A percentile compares a stretch with the other conserved stretches of the same genome.
phyloP scores from a whole-genome alignment of 1,140 invertebrate species.

The Anagrus nilaparvatae region DNA sequence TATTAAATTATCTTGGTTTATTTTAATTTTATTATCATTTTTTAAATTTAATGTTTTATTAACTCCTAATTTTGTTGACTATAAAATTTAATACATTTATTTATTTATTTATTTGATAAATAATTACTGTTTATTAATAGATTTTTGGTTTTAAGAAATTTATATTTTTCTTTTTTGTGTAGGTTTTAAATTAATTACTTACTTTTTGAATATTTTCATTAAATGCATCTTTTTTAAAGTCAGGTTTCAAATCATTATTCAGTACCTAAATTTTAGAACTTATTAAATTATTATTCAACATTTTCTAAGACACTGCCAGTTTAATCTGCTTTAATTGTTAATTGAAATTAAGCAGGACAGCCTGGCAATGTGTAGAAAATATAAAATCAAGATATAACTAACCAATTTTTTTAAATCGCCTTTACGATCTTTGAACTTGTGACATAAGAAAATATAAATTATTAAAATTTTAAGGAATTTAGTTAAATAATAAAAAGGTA shows the following conservation, averaged over 20 bases:
- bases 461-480: slow-evolving; percentile 5
- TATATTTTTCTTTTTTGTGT: neutral
- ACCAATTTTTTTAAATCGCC: slow-evolving; percentile 22
- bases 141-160: too few relatives aligned
- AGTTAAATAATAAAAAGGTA: slow-evolving; percentile 6
- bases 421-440: slow-evolving; percentile 18
- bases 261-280: neutral
- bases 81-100: too few relatives aligned
- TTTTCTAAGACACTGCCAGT: slow-evolving; percentile 10
- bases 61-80: too few relatives aligned
- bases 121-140: too few relatives aligned
- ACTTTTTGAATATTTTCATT: too few relatives aligned
- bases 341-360: neutral
- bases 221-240: neutral
- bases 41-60: too few relatives aligned
- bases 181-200: neutral
- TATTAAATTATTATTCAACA: slow-evolving; percentile 12
- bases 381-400: slow-evolving; percentile 18
- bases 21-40: too few relatives aligned
- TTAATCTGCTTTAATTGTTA: slow-evolving; percentile 1
- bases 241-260: neutral
- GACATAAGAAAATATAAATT: slow-evolving; percentile 11
- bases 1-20: slow-evolving; percentile 16
- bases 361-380: neutral
- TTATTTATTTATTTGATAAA: too few relatives aligned